phyloP scores from a whole-genome alignment of 2,888 invertebrate genomes.

The Cyclophora punctaria region DNA sequence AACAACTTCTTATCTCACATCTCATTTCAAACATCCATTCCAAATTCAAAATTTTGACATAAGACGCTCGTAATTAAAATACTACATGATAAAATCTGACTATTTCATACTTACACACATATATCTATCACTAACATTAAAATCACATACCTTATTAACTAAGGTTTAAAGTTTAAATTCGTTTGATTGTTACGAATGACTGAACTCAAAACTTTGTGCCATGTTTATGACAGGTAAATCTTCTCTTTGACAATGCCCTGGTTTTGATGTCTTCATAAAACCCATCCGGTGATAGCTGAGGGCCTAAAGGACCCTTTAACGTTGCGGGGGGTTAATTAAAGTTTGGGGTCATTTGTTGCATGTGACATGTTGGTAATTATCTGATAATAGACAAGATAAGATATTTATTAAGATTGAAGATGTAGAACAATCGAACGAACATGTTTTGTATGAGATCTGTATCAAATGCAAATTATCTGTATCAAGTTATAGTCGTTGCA shows the following conservation, averaged over 20 bases:
- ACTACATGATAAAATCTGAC: conserved; percentile 30
- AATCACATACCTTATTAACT: conserved; percentile 2
- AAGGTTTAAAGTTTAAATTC: accelerated
- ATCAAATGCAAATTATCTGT: no score
- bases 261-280: conserved; percentile 54
- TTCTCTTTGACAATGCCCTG: conserved; percentile 45
- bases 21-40: no score
- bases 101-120: conserved; percentile 13
- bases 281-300: conserved; percentile 34
- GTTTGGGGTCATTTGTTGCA: conserved; percentile 16
- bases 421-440: no score
- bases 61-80: conserved; percentile 28
- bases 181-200: no score
- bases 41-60: conserved; percentile 5
- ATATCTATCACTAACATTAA: background rate
- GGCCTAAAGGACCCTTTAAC: conserved; percentile 26
- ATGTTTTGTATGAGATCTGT: no score
- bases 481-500: no score
- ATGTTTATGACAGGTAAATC: conserved; percentile 47
- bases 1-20: no score
- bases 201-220: conserved; percentile 1
- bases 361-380: conserved; percentile 14
- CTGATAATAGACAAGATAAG: conserved; percentile 9
- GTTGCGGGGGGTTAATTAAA: conserved; percentile 20
- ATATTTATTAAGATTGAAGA: background rate